Conservation (phyloP, 1,140 invertebrate genomes). For the Solenopsis fugax region DNA sequence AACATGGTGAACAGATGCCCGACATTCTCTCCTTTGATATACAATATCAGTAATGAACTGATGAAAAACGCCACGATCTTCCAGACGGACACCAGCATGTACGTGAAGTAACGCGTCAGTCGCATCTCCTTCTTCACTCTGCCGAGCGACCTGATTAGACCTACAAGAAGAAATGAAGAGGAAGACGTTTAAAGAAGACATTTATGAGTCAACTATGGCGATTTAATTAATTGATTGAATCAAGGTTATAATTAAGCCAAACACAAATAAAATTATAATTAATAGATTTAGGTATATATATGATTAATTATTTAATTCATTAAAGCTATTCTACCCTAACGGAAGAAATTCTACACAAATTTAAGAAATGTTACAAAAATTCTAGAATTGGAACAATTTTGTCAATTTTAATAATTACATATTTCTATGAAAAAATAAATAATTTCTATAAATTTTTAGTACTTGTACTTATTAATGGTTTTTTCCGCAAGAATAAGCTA, state of each 20-base stretch:
- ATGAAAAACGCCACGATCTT: conserved; percentile 94
- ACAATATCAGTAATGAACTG: conserved; percentile 90
- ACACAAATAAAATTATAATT: not conserved
- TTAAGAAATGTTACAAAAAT: too few species aligned
- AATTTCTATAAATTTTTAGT: too few species aligned
- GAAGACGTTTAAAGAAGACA: conserved; percentile 3
- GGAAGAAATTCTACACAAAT: too few species aligned
- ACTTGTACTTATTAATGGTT: too few species aligned
- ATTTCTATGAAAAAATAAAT: too few species aligned
- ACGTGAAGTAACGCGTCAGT: conserved; percentile 94
- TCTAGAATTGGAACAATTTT: too few species aligned
- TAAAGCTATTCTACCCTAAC: not conserved
- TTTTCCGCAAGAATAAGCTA: too few species aligned
- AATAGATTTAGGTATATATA: too few species aligned
- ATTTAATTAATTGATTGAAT: not conserved
- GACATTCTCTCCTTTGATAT: conserved; percentile 92
- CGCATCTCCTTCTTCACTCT: conserved; percentile 94
- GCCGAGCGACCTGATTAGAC: conserved; percentile 92
- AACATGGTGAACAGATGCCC: conserved; percentile 93
- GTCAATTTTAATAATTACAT: too few species aligned
- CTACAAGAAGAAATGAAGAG: conserved; percentile 84
- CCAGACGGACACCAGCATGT: conserved; percentile 96
- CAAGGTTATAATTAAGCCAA: not conserved
- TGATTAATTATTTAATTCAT: not conserved
- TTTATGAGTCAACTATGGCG: not conserved